Evolutionary conservation across 2,113 vertebrate species (phyloP), one percentile per base, ranked within the genome.

Genomic region (Dromiciops gliroides): DNA sequence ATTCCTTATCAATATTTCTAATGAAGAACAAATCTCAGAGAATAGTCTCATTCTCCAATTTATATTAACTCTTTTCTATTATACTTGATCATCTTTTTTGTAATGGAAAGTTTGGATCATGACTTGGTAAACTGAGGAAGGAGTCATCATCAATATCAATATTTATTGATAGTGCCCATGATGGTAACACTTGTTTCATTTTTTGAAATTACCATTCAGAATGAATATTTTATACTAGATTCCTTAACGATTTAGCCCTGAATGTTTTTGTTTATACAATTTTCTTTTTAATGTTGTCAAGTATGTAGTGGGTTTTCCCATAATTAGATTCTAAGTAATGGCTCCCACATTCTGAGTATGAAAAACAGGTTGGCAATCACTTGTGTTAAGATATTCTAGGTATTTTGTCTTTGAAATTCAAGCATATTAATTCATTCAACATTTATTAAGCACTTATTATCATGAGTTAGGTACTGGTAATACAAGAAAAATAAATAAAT

Each of bases 101-200:
- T 96, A 89, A 95, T 96, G 89, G 89, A 97, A 49, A 48, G 95
- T 96, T 95, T 93, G 91, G 94, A 90, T 51, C 67, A 95, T 95
- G 97, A 93, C 92, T 95, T 93, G 92, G 97, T 95, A 89, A 98
- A 96, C 28, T 95, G 97, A 96, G 96, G 90, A 67, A 67, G 28
- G 37, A 37, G 3, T 37, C 31, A 67, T 37, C 95, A 94, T 92
- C 94, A 98, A 97, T 96, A 94, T 92, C 94, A 98, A 97, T 96
- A 98, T 98, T 98, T 98, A 98, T 98, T 98, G 98, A 97, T 98
- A 97, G 97, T 97, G 95, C 95, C 95, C 96, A 60, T 23, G 96
- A 97, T 97, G 96, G 95, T 92, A 92, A 75, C 97, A 97, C 97
- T 95, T 96, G 97, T 96, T 97, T 98, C 97, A 98, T 98, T 98